phyloP scores from a whole-genome alignment of 2,797 vertebrate genomes.

The Steatocranus sp. region DNA sequence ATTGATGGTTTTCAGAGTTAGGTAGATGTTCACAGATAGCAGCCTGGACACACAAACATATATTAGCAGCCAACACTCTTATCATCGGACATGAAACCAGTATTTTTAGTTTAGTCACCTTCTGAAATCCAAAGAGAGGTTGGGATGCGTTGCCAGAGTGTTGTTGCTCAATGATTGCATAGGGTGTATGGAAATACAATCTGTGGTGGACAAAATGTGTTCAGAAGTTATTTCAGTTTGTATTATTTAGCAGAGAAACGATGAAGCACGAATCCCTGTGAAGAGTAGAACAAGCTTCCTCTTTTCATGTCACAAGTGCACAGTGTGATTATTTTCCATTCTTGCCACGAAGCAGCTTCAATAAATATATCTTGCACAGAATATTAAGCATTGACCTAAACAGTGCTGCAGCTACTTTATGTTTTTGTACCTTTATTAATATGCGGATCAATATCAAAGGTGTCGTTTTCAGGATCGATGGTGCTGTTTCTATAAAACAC shows the following conservation, averaged over 20 bases:
- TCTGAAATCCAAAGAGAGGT: constrained; percentile 88
- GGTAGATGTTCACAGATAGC: constrained; percentile 80
- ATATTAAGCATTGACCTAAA: background rate
- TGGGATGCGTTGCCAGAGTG: constrained; percentile 61
- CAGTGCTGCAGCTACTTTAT: background rate
- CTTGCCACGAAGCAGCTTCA: constrained; percentile 34
- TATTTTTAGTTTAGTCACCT: constrained; percentile 72
- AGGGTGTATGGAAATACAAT: constrained; percentile 84
- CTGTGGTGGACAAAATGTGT: constrained; percentile 63
- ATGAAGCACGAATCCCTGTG: background rate
- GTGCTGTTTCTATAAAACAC: constrained; percentile 83
- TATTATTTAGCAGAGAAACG: background rate
- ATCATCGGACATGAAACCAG: background rate
- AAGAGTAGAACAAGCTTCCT: constrained; percentile 37
- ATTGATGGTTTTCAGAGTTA: constrained; percentile 93
- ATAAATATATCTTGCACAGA: background rate
- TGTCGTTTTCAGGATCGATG: constrained; percentile 84
- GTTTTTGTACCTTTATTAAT: constrained; percentile 80
- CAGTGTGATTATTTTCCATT: constrained; percentile 42
- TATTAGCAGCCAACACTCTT: background rate
- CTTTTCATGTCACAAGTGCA: constrained; percentile 40
- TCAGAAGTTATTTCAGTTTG: background rate
- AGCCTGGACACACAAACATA: constrained; percentile 70
- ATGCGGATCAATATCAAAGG: constrained; percentile 87
- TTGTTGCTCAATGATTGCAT: constrained; percentile 32